Conservation (phyloP, 2,888 invertebrate species). For the Diarsia rubi region DNA sequence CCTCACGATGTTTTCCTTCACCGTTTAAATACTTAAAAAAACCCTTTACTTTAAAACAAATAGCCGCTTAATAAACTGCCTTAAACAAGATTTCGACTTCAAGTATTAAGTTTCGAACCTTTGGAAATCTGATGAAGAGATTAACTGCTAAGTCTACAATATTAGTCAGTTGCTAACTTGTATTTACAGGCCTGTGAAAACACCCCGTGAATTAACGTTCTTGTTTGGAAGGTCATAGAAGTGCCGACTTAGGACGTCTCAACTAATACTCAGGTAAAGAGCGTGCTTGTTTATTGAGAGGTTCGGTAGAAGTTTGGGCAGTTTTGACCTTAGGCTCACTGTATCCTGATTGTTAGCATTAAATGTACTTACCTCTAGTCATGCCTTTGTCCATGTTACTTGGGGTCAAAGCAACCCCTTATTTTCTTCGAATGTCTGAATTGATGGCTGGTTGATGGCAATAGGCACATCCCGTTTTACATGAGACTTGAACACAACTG, state of each 20-base stretch:
- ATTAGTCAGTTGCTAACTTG: conserved; percentile 33
- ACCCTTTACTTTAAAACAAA: conserved; percentile 12
- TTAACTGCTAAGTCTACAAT: conserved; percentile 34
- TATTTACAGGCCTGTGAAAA: conserved; percentile 37
- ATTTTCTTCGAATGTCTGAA: no score
- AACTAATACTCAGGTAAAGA: conserved; percentile 19
- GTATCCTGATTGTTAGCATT: no score
- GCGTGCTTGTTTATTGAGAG: neutral
- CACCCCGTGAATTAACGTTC: conserved; percentile 29
- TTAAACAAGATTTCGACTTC: conserved; percentile 22
- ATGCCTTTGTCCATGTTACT: no score
- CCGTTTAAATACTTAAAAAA: neutral
- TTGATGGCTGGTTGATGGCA: no score
- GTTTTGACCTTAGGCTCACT: neutral
- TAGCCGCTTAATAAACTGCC: neutral
- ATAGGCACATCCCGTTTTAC: no score
- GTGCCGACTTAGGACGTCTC: neutral
- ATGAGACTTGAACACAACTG: no score
- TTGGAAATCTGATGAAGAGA: conserved; percentile 46
- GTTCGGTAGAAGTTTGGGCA: neutral
- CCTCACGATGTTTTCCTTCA: no score
- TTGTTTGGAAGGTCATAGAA: conserved; percentile 41
- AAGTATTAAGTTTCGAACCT: conserved; percentile 19
- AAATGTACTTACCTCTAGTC: no score
- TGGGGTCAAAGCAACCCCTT: no score